Evolutionary conservation across 2,797 vertebrate species (phyloP), one percentile per base, ranked within the genome.

Genomic region (Coilia nasus): DNA sequence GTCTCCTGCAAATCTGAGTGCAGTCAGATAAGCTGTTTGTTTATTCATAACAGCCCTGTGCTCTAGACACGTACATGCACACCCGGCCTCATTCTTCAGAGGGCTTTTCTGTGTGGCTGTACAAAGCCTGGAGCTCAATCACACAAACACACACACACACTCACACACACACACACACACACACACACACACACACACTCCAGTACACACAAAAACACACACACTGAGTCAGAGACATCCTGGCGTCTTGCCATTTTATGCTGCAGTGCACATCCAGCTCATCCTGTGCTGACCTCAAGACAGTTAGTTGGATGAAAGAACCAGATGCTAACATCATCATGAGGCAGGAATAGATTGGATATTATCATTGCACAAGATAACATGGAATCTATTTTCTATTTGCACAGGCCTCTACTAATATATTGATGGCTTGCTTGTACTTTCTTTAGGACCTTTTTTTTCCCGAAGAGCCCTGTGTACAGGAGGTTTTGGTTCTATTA

Each of bases 11-110:
- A 78, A 78, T 35, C 71, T 78, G 71, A 78, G 71, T 94, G 92
- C 28, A 35, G 56, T 64, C 92, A 90, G 87, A 93, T 94, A 93
- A 94, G 93, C 93, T 93, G 93, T 93, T 93, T 91, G 92, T 94
- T 94, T 94, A 93, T 93, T 93, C 90, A 92, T 93, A 92, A 92
- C 92, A 93, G 91, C 92, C 88, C 90, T 90, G 71, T 78, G 71
- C 35, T 78, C 71, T 35, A 78, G 71, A 78, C 71, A 78, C 57
- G 19, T 35, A 78, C 41, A 78, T 25, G 31, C 41, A 35, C 71
- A 78, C 71, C 31, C 71, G 15, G 15, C 31, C 71, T 41, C 71
- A 78, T 92, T 91, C 92, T 95, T 94, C 91, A 90, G 87, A 90
- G 86, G 89, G 91, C 35, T 93, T 93, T 94, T 94, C 83, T 91